Conservation (phyloP, 2,888 invertebrate genomes). For the Biston betularia region DNA sequence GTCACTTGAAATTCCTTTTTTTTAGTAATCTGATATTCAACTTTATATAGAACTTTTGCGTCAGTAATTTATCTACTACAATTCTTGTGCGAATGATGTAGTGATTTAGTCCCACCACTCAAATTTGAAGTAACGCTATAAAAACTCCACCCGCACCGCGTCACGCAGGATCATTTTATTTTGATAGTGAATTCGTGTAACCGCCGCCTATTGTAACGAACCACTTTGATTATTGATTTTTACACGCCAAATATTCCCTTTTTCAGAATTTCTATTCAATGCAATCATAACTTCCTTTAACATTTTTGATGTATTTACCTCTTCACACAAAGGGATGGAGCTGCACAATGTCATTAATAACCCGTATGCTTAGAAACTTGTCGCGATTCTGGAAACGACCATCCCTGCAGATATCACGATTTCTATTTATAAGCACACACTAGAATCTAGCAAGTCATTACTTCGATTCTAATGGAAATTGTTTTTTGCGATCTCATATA, state of each 20-base stretch:
- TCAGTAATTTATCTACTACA: background rate
- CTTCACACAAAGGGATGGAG: conserved; percentile 66
- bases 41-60: background rate
- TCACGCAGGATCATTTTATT: conserved; percentile 78
- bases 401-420: conserved; percentile 44
- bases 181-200: conserved; percentile 81
- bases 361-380: conserved; percentile 74
- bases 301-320: conserved; percentile 73
- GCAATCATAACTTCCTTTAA: conserved; percentile 79
- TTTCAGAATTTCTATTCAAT: conserved; percentile 75
- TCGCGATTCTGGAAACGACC: conserved; percentile 61
- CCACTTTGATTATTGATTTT: conserved; percentile 85
- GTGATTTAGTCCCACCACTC: conserved; percentile 69
- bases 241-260: conserved; percentile 84
- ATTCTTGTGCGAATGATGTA: conserved; percentile 52
- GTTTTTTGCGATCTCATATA: conserved; percentile 9
- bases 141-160: conserved; percentile 81
- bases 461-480: conserved; percentile 24
- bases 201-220: conserved; percentile 75
- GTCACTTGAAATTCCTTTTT: too few species aligned
- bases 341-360: conserved; percentile 82
- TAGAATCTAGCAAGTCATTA: conserved; percentile 55
- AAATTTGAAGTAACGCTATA: conserved; percentile 65
- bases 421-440: background rate
- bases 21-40: too few species aligned